Base-by-base conservation (phyloP, 2,797 vertebrate genomes). In the Falco cherrug region DNA sequence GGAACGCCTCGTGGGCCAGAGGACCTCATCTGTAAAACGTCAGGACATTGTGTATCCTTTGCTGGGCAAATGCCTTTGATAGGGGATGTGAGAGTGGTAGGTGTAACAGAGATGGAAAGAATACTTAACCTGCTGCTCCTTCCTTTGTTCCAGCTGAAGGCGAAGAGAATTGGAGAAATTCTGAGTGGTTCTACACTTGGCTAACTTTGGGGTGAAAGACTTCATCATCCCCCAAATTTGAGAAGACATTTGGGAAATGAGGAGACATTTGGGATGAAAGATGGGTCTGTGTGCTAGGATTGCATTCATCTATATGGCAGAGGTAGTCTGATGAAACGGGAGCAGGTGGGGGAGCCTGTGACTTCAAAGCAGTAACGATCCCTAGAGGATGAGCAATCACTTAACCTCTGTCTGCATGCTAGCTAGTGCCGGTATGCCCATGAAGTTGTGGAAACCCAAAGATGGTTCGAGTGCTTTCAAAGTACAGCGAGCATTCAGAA, bases 41-140 rank as follows among this genome's bases (percentile, higher is more conserved):
- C 95, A 95, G 73, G 96, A 97, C 78, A 89, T 98, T 77, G 77
- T 98, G 98, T 98, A 98, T 98, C 98, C 98, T 98, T 97, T 77
- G 51, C 61, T 93, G 88, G 26, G 50, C 59, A 50, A 24, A 37
- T 31, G 50, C 33, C 45, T 84, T 82, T 84, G 39, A 31, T 8
- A 71, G 57, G 29, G 51, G 67, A 68, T 73, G 15, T 17, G 35
- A 83, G 53, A 26, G 29, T 15, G 7, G 65, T 28, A 67, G 51
- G 59, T 48, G 7, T 82, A 43, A 51, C 25, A 51, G 61, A 68
- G 31, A 31, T 56, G n/a, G 51, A 80, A 77, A 14, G 29, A 26
- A n/a, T 54, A 28, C 16, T 91, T 77, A 48, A n/a, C 75, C 48
- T 82, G 71, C 67, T 74, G 33, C 41, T 82, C 33, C 59, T 71